Evolutionary conservation across 2,113 vertebrate genomes (phyloP).

Genomic region (Pimephales promelas): DNA sequence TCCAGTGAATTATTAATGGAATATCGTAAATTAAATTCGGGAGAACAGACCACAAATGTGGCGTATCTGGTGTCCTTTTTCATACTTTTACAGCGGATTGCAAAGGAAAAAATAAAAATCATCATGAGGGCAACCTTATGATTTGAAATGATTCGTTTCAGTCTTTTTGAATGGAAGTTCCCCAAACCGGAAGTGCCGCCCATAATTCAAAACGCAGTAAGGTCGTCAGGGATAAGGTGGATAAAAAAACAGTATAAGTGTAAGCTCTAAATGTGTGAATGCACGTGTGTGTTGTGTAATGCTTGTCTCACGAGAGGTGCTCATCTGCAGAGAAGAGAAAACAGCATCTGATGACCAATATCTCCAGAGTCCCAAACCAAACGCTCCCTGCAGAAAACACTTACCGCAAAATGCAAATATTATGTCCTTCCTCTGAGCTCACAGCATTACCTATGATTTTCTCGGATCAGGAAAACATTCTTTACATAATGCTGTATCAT

Average conservation of each 20-base stretch:
- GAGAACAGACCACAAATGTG: too few species aligned
- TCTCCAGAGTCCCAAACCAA: constrained; percentile 18
- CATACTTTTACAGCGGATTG: too few species aligned
- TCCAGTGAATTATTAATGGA: too few species aligned
- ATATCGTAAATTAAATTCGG: too few species aligned
- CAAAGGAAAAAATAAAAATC: too few species aligned
- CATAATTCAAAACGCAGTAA: too few species aligned
- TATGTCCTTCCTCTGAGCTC: constrained; percentile 16
- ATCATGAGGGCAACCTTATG: too few species aligned
- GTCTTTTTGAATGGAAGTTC: too few species aligned
- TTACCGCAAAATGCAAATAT: background rate
- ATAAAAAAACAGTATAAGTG: background rate
- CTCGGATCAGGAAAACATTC: background rate
- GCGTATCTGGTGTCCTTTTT: too few species aligned
- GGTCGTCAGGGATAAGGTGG: too few species aligned
- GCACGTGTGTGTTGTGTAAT: constrained; percentile 39
- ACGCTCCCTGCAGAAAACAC: background rate
- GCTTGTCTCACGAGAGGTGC: background rate
- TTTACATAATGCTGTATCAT: constrained; percentile 7
- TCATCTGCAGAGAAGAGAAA: constrained; percentile 32
- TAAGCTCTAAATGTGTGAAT: background rate
- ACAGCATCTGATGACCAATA: constrained; percentile 36
- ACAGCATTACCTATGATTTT: background rate
- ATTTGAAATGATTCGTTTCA: too few species aligned
- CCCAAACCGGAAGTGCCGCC: too few species aligned